Evolutionary conservation across 2,113 vertebrate species (phyloP).

Genomic region (Rhinopithecus roxellana): DNA sequence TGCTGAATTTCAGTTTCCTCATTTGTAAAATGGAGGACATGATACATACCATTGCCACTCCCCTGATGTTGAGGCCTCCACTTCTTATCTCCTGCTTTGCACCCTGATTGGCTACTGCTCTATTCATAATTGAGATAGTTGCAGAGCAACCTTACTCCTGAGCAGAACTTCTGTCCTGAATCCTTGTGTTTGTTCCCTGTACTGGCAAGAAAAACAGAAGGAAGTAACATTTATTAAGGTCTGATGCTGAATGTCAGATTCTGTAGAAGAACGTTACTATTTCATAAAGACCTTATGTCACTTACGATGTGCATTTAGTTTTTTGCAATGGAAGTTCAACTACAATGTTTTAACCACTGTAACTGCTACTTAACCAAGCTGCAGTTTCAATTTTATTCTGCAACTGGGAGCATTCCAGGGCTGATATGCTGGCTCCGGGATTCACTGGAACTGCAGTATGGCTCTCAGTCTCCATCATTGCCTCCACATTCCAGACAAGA

Average conservation of each 20-base stretch:
- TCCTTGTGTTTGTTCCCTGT: not conserved
- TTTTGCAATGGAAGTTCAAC: not conserved
- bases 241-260: not conserved
- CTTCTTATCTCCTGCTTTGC: not conserved
- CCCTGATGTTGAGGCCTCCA: not conserved
- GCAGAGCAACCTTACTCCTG: not conserved
- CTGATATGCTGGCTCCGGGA: not conserved
- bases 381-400: not conserved
- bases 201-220: not conserved
- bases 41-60: not conserved
- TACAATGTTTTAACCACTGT: not conserved
- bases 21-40: not conserved
- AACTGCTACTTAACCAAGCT: not conserved
- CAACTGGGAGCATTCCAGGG: not conserved
- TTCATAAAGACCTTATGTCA: not conserved
- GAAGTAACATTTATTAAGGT: not conserved
- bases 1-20: not conserved
- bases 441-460: accelerated
- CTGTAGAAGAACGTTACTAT: not conserved
- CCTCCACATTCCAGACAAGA: not conserved
- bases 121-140: not conserved
- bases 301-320: not conserved
- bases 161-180: not conserved
- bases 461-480: not conserved
- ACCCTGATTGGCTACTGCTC: not conserved